These are phyloP conservation scores for Drosophila yooni DNA, from an alignment of 2,888 invertebrate genomes.

Conservation along the genomic window DNA sequence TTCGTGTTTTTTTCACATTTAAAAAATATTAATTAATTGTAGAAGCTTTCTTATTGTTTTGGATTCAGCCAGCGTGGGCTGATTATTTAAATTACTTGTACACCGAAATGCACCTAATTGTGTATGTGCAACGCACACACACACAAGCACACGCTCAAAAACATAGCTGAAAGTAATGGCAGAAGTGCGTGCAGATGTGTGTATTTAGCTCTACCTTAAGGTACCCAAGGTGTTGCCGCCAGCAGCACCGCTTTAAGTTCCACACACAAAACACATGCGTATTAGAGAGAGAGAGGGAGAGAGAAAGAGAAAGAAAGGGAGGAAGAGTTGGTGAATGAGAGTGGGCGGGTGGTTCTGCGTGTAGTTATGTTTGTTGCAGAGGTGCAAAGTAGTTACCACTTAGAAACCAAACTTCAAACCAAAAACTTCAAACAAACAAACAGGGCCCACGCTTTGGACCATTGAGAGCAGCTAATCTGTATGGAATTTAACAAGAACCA, in stretches of 20 bases:
- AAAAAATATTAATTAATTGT: background rate
- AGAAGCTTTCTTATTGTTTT: background rate
- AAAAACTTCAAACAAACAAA: slow-evolving; percentile 68
- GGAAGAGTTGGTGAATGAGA: background rate
- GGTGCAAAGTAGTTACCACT: slow-evolving; percentile 80
- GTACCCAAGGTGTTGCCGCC: slow-evolving; percentile 63
- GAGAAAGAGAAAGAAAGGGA: background rate
- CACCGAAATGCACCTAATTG: slow-evolving; percentile 34
- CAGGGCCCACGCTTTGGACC: slow-evolving; percentile 37
- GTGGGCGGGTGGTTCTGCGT: slow-evolving; percentile 8
- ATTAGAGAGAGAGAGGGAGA: background rate
- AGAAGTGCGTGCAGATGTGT: slow-evolving; percentile 17
- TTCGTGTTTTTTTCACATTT: background rate
- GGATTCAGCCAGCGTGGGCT: slow-evolving; percentile 10
- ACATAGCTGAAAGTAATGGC: slow-evolving; percentile 7
- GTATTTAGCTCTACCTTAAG: slow-evolving; percentile 50
- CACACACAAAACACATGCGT: slow-evolving; percentile 22
- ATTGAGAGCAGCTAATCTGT: slow-evolving; percentile 58
- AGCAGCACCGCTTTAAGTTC: slow-evolving; percentile 50
- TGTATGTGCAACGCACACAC: slow-evolving; percentile 17
- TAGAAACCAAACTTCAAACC: slow-evolving; percentile 31
- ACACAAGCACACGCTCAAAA: background rate
- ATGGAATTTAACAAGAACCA: slow-evolving; percentile 34
- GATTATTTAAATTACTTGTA: slow-evolving; percentile 47
- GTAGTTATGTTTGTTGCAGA: slow-evolving; percentile 55